Evolutionary conservation across 2,797 vertebrate species (phyloP), one percentile per base, ranked within the genome.

Genomic region (Myripristis murdjan): DNA sequence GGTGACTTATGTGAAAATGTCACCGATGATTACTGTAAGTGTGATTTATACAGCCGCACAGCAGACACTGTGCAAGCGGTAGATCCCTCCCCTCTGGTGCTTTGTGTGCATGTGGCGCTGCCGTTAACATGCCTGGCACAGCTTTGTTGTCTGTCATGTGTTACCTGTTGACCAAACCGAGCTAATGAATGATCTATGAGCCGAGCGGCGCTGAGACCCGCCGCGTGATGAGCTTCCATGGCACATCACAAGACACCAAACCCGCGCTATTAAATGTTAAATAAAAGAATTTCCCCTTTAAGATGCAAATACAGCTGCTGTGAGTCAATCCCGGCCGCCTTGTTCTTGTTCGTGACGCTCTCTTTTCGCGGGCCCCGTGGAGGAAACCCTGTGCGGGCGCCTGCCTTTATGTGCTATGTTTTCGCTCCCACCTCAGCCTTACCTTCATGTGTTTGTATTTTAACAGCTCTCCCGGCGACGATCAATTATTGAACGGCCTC

Each of bases 121-220:
- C n/a, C n/a, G n/a, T n/a, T n/a, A n/a, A n/a, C n/a, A n/a, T n/a
- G n/a, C n/a, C n/a, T n/a, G n/a, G n/a, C n/a, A n/a, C n/a, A n/a
- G n/a, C n/a, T n/a, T n/a, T n/a, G n/a, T n/a, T n/a, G n/a, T n/a
- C n/a, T n/a, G n/a, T n/a, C 41, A 63, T 16, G 66, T 74, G 64
- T 48, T 55, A 73, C 71, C 69, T 71, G 75, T 77, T 75, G 60
- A 56, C 67, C 55, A 49, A 72, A 73, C 10, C 41, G 35, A 67
- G 41, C 62, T 64, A 56, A 71, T 74, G 28, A 72, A 54, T 82
- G 66, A 85, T 68, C 49, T 47, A 58, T 61, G 46, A 35, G 20
- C 18, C 56, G 1, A 14, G 48, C 28, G 28, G 28, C 28, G 28
- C 6, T 4, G 28, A 6, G 28, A 28, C 28, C 28, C 6, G 28